Percentiles rank a stretch among this genome's conserved stretches.
These are phyloP conservation scores for Ylistrum balloti DNA, from an alignment of 1,140 invertebrate species.

Conservation along the genomic window DNA sequence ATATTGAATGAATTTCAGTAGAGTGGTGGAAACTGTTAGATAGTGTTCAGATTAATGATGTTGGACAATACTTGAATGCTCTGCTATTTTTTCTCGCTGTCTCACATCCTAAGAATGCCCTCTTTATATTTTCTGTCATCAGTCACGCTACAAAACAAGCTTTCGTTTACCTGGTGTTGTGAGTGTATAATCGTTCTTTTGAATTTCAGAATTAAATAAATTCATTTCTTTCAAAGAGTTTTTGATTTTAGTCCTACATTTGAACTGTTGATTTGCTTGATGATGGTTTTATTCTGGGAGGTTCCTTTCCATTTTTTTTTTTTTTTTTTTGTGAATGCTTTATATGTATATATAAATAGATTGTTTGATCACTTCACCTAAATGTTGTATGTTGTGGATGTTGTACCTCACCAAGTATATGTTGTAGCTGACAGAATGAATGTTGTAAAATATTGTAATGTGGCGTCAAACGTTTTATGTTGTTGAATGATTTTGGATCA, in stretches of 20 bases:
- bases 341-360: neutral
- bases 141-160: constrained; percentile 26
- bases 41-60: neutral
- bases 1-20: neutral
- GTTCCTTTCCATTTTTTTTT: neutral
- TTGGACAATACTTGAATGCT: neutral
- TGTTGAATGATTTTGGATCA: neutral
- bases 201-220: neutral
- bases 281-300: neutral
- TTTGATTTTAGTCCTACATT: neutral
- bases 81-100: neutral
- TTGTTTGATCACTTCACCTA: neutral
- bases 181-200: constrained; percentile 20
- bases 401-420: neutral
- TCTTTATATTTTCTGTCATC: constrained; percentile 15
- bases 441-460: neutral
- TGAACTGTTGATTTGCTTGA: neutral
- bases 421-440: neutral
- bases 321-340: neutral
- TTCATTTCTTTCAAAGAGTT: neutral
- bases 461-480: neutral
- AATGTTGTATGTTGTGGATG: neutral
- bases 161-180: neutral
- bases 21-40: neutral
- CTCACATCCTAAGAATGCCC: neutral